Conservation (phyloP, 2,797 vertebrate genomes). For the Distichodus sexfasciatus region DNA sequence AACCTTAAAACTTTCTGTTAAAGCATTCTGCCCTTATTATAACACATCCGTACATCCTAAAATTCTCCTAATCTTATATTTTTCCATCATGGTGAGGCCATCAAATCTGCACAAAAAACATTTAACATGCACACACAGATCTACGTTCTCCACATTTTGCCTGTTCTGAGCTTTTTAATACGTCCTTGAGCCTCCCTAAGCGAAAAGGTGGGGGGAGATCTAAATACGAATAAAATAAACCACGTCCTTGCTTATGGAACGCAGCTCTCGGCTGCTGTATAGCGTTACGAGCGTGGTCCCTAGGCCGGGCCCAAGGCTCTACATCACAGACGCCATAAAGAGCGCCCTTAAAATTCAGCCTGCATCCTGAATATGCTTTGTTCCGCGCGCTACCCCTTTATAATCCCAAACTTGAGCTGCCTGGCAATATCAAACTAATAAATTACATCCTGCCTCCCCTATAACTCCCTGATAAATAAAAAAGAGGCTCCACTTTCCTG, state of each 20-base stretch:
- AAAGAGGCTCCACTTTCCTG: constrained; percentile 72
- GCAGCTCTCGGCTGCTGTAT: constrained; percentile 10
- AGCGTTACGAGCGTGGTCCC: constrained; percentile 2
- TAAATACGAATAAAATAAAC: too few relatives aligned
- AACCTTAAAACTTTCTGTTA: too few relatives aligned
- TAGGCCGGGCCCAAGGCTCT: constrained; percentile 40
- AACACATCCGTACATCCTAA: too few relatives aligned
- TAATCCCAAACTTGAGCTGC: constrained; percentile 77
- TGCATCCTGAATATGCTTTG: constrained; percentile 73
- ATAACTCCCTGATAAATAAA: constrained; percentile 83
- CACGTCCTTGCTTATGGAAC: too few relatives aligned
- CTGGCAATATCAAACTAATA: constrained; percentile 82
- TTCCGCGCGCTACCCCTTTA: constrained; percentile 77
- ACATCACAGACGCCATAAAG: constrained; percentile 60
- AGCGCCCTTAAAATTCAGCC: constrained; percentile 66
- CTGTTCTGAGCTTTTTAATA: background rate
- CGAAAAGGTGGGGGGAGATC: too few relatives aligned
- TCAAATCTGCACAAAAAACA: too few relatives aligned
- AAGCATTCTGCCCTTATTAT: too few relatives aligned
- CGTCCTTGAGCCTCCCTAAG: constrained; percentile 6
- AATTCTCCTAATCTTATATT: too few relatives aligned
- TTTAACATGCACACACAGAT: too few relatives aligned
- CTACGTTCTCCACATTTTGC: too few relatives aligned
- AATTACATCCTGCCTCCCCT: constrained; percentile 81
- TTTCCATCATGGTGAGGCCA: too few relatives aligned